Percentiles rank a stretch among this genome's conserved stretches.
These are phyloP conservation scores for Parthenolecanium corni DNA, from an alignment of 2,888 invertebrate genomes.

Conservation along the genomic window DNA sequence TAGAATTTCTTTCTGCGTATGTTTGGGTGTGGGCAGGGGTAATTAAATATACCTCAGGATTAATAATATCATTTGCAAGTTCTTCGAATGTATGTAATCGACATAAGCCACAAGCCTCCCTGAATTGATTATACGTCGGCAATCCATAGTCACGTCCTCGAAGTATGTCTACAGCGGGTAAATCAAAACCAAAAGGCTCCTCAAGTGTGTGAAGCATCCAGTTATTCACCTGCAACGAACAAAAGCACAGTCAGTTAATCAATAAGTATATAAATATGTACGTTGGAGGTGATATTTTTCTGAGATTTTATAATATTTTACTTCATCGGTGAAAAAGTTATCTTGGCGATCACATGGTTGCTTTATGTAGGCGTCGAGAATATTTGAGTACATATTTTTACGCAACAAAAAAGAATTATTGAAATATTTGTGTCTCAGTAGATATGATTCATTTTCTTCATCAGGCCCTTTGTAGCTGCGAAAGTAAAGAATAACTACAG, in stretches of 20 bases:
- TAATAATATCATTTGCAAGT: background rate
- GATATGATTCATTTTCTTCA: background rate
- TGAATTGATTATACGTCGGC: background rate
- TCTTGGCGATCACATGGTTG: slow-evolving; percentile 9
- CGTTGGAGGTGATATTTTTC: background rate
- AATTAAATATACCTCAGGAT: background rate
- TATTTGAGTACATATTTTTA: slow-evolving; percentile 4
- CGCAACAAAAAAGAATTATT: slow-evolving; percentile 11
- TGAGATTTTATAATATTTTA: background rate
- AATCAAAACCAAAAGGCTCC: background rate
- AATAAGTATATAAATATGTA: too few species aligned
- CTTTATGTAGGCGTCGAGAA: background rate
- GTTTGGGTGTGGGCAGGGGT: too few species aligned
- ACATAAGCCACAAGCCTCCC: background rate
- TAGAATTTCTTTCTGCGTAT: too few species aligned
- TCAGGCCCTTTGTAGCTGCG: background rate
- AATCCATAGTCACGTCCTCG: background rate
- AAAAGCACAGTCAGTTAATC: background rate
- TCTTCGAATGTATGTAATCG: background rate
- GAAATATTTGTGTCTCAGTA: slow-evolving; percentile 15
- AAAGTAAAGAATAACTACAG: background rate
- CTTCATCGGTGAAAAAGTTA: background rate
- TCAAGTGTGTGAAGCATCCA: background rate
- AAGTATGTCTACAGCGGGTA: background rate
- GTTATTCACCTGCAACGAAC: background rate